Conservation (phyloP, 2,797 vertebrate genomes). For the Pseudotriccus pelzelni region DNA sequence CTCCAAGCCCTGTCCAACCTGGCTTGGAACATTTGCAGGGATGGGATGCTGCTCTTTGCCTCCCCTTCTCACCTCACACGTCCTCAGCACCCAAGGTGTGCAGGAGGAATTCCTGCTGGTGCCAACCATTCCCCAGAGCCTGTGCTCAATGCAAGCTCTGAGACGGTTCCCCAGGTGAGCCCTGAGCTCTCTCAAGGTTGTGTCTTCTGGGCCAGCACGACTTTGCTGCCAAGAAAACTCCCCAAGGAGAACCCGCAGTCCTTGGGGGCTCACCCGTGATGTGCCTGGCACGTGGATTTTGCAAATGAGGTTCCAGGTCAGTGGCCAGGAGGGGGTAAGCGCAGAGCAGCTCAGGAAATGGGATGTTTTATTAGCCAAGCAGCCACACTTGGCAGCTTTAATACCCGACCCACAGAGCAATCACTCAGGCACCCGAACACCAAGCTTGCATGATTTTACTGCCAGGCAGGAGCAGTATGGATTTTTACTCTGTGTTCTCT, state of each 20-base stretch:
- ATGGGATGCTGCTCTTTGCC: background rate
- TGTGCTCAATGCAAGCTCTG: fast-evolving
- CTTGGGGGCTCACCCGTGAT: background rate
- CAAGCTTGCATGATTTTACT: background rate
- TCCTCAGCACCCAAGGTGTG: background rate
- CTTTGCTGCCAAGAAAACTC: background rate
- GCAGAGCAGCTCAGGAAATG: background rate
- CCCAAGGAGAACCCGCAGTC: background rate
- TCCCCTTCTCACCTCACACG: background rate
- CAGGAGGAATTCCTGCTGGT: background rate
- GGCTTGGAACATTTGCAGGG: background rate
- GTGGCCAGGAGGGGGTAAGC: background rate
- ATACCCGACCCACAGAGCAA: background rate
- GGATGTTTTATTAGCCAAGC: background rate
- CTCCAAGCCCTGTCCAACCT: background rate
- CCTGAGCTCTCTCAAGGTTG: background rate
- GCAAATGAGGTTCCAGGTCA: background rate
- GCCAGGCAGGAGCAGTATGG: conserved; percentile 24
- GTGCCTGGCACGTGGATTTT: background rate
- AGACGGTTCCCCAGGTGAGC: fast-evolving
- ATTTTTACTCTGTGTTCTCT: conserved; percentile 62
- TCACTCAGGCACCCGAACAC: background rate
- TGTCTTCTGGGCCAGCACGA: background rate
- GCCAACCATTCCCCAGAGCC: background rate
- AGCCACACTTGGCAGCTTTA: background rate